Conservation (phyloP, 2,888 invertebrate species). For the Macropis europaea region DNA sequence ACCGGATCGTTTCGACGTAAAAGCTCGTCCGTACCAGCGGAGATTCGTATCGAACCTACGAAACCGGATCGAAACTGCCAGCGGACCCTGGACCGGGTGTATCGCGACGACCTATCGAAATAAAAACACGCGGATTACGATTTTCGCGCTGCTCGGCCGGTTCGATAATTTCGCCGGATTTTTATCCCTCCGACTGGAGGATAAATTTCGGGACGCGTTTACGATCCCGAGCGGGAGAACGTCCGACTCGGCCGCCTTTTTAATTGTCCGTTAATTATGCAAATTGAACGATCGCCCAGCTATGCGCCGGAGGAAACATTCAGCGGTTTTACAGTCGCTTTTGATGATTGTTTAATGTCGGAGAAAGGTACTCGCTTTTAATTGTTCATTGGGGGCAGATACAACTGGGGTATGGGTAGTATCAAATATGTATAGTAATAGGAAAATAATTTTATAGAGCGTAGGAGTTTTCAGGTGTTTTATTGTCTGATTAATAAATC, state of each 20-base stretch:
- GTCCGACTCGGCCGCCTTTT: constrained; percentile 38
- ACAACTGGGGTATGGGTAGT: no score
- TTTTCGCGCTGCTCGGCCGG: constrained; percentile 33
- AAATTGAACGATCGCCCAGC: constrained; percentile 33
- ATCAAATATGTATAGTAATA: no score
- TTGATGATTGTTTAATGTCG: no score
- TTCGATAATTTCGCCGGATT: constrained; percentile 29
- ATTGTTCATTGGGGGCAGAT: no score
- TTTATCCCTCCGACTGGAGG: constrained; percentile 5
- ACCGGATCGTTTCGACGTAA: constrained; percentile 46
- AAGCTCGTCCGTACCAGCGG: constrained; percentile 31
- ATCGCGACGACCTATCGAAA: constrained; percentile 33
- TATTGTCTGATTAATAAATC: no score
- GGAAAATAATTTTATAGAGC: no score
- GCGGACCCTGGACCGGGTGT: constrained; percentile 11
- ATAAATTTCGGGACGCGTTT: not conserved
- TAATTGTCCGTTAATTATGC: constrained; percentile 40
- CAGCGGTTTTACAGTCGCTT: no score
- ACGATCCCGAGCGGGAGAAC: constrained; percentile 11
- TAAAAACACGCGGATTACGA: constrained; percentile 43
- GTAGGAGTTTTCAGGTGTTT: no score
- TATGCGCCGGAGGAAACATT: no score
- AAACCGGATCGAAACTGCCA: constrained; percentile 47
- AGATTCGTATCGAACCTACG: constrained; percentile 50
- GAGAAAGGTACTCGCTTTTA: no score